These are phyloP conservation scores for Drosophila saltans DNA, from an alignment of 1,140 invertebrate species.

Conservation along the genomic window DNA sequence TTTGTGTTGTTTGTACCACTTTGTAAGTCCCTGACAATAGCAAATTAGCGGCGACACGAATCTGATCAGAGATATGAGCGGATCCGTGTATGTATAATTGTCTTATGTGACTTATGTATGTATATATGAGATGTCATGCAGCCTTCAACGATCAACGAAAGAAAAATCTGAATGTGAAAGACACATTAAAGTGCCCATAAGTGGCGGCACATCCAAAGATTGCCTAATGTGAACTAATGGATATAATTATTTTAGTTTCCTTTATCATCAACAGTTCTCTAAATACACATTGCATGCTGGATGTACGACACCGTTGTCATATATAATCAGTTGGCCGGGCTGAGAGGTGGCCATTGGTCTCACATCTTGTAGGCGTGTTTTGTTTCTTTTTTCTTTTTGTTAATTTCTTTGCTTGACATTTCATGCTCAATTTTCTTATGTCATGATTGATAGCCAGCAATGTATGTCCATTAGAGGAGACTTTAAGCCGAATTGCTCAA, in stretches of 20 bases:
- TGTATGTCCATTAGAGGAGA: slow-evolving; percentile 77
- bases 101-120: neutral
- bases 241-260: slow-evolving; percentile 76
- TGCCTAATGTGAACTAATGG: slow-evolving; percentile 70
- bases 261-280: slow-evolving; percentile 67
- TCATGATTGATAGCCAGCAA: slow-evolving; percentile 76
- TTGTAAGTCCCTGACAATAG: too few species aligned
- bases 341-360: slow-evolving; percentile 70
- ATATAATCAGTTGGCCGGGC: slow-evolving; percentile 62
- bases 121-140: slow-evolving; percentile 5
- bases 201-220: slow-evolving; percentile 38
- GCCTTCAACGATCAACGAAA: neutral
- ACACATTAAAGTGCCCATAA: slow-evolving; percentile 29
- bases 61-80: neutral
- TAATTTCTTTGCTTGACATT: slow-evolving; percentile 55
- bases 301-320: slow-evolving; percentile 47
- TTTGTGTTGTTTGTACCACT: too few species aligned
- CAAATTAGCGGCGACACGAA: neutral
- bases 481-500: slow-evolving; percentile 66
- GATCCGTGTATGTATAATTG: neutral
- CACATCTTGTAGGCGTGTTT: slow-evolving; percentile 71
- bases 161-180: slow-evolving; percentile 1
- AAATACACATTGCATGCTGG: slow-evolving; percentile 61
- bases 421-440: slow-evolving; percentile 67
- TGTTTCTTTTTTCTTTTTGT: slow-evolving; percentile 25